These are phyloP conservation scores for Porites lutea DNA, from an alignment of 64 coral and sea anemone species.

Conservation along the genomic window DNA sequence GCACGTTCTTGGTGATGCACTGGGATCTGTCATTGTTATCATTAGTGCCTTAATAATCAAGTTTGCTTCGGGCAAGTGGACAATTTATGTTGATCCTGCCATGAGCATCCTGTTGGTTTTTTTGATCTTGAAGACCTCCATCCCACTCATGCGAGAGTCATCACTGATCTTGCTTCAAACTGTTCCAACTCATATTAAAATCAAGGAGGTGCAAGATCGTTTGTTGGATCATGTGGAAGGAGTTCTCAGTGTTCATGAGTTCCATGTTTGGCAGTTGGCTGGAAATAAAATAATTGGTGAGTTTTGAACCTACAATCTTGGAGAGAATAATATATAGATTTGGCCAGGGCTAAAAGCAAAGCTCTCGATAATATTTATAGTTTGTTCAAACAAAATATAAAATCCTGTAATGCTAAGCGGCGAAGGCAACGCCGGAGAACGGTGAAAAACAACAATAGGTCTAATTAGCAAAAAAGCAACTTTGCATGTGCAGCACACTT, in stretches of 20 bases:
- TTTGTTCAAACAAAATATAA: no score
- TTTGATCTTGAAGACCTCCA: slow-evolving; percentile 88
- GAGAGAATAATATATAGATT: no score
- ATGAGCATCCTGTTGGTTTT: slow-evolving; percentile 95
- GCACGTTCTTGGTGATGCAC: slow-evolving; percentile 95
- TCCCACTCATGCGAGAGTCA: slow-evolving; percentile 89
- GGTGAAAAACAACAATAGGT: no score
- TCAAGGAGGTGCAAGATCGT: slow-evolving; percentile 89
- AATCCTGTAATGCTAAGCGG: no score
- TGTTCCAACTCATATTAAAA: slow-evolving; percentile 98
- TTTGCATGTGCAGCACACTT: no score
- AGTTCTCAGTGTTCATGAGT: slow-evolving; percentile 94
- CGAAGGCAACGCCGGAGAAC: no score
- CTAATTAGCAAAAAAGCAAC: no score
- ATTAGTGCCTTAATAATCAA: slow-evolving; percentile 91
- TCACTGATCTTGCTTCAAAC: slow-evolving; percentile 96
- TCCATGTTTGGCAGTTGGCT: slow-evolving; percentile 99
- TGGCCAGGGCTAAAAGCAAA: no score
- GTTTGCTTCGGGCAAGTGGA: slow-evolving; percentile 86
- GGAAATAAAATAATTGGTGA: slow-evolving; percentile 99
- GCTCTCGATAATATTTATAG: background rate
- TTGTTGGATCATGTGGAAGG: slow-evolving; percentile 90
- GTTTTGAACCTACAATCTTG: background rate
- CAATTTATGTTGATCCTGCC: slow-evolving; percentile 90
- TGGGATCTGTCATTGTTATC: slow-evolving; percentile 96